These are phyloP conservation scores for Leptinotarsa peninsularis DNA, from an alignment of 2,888 invertebrate genomes.

Conservation along the genomic window DNA sequence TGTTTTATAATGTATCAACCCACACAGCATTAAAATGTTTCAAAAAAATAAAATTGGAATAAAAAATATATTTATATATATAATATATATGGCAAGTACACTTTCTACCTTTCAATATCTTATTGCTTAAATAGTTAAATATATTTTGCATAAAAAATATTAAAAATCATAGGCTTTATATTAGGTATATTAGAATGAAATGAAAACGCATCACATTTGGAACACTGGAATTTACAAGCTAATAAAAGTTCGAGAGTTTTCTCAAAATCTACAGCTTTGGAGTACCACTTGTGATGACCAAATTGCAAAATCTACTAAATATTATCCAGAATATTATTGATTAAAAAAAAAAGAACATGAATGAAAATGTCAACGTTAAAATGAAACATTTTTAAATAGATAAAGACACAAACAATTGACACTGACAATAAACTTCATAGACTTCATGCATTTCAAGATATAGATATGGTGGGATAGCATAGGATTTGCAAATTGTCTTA, in stretches of 20 bases:
- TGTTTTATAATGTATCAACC: constrained; percentile 43
- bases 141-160: constrained; percentile 49
- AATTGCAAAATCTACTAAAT: not conserved
- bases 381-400: constrained; percentile 21
- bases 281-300: constrained; percentile 6
- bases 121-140: constrained; percentile 51
- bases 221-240: constrained; percentile 10
- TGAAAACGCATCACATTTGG: constrained; percentile 28
- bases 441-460: constrained; percentile 16
- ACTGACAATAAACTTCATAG: constrained; percentile 11
- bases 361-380: constrained; percentile 22
- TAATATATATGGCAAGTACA: constrained; percentile 49
- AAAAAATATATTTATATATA: constrained; percentile 49
- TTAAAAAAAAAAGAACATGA: not conserved
- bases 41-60: constrained; percentile 51
- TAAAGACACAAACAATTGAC: constrained; percentile 29
- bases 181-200: constrained; percentile 36
- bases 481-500: constrained; percentile 3
- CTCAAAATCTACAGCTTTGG: not conserved
- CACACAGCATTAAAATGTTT: constrained; percentile 49
- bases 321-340: not conserved
- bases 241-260: not conserved
- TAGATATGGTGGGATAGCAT: not conserved
- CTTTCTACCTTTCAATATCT: constrained; percentile 48
- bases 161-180: constrained; percentile 46